Conservation (phyloP, 2,113 vertebrate genomes). For the Catharus fuscescens region DNA sequence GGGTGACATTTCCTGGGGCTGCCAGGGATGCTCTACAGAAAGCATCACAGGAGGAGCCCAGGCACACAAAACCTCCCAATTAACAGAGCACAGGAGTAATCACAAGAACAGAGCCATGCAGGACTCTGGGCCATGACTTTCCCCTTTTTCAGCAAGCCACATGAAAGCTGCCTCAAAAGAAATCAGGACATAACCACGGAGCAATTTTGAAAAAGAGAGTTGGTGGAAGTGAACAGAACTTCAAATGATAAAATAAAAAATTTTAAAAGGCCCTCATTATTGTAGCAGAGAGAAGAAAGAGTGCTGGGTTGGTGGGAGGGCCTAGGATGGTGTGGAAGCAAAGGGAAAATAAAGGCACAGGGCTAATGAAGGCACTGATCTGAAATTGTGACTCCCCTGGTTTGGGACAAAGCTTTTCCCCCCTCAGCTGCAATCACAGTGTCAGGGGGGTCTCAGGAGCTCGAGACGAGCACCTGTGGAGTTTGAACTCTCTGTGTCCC, state of each 20-base stretch:
- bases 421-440: fast-evolving
- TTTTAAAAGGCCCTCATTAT: neutral
- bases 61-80: neutral
- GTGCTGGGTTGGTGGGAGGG: neutral
- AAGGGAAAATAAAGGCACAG: neutral
- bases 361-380: neutral
- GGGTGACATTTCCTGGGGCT: neutral
- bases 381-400: neutral
- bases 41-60: neutral
- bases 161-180: neutral
- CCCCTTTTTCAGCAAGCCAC: neutral
- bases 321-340: neutral
- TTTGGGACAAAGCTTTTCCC: neutral
- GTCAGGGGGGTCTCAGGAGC: no score
- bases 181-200: fast-evolving
- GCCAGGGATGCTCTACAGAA: neutral
- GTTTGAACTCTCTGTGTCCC: no score
- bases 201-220: neutral
- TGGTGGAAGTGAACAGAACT: neutral
- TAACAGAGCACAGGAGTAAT: neutral
- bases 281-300: neutral
- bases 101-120: neutral
- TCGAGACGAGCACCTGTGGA: no score
- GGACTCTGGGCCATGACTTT: neutral
- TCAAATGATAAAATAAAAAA: neutral